Percentiles rank a stretch among this genome's conserved stretches.
Evolutionary conservation across 2,113 vertebrate genomes (phyloP).

Genomic region (Pluvialis apricaria): DNA sequence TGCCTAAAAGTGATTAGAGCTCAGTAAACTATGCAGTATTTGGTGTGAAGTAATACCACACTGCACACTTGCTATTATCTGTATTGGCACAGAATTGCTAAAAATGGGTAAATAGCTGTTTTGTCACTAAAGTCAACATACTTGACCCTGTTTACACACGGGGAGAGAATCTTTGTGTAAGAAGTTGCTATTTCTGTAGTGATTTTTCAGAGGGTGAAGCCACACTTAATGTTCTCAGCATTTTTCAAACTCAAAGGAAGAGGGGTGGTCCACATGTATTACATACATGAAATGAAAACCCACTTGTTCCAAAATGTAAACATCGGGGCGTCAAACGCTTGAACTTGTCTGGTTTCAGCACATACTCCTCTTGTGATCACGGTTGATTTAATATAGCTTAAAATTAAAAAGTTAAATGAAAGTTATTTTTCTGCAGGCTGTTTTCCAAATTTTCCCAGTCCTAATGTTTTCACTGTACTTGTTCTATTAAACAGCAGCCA

Average conservation of each 20-base stretch:
- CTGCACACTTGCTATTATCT: background rate
- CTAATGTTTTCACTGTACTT: constrained; percentile 3
- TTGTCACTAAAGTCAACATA: background rate
- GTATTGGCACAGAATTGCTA: fast-evolving
- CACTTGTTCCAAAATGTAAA: background rate
- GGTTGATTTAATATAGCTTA: constrained; percentile 14
- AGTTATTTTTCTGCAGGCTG: constrained; percentile 39
- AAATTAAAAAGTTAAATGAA: constrained; percentile 25
- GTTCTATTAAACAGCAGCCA: constrained; percentile 11
- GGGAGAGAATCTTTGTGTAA: background rate
- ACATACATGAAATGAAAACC: fast-evolving
- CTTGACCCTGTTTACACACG: background rate
- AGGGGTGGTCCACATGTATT: background rate
- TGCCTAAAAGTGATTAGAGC: background rate
- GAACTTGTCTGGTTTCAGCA: background rate
- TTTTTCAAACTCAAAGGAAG: too few relatives aligned
- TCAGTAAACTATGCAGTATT: background rate
- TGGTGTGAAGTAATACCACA: background rate
- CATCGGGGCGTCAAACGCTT: fast-evolving
- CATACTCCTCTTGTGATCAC: background rate
- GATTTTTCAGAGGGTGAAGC: background rate
- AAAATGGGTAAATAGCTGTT: background rate
- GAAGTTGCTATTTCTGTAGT: background rate
- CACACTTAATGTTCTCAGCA: background rate
- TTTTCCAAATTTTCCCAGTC: background rate